A percentile compares a stretch with the other conserved stretches of the same genome.
phyloP scores from a whole-genome alignment of 2,888 invertebrate genomes.

The Bedellia somnulentella region DNA sequence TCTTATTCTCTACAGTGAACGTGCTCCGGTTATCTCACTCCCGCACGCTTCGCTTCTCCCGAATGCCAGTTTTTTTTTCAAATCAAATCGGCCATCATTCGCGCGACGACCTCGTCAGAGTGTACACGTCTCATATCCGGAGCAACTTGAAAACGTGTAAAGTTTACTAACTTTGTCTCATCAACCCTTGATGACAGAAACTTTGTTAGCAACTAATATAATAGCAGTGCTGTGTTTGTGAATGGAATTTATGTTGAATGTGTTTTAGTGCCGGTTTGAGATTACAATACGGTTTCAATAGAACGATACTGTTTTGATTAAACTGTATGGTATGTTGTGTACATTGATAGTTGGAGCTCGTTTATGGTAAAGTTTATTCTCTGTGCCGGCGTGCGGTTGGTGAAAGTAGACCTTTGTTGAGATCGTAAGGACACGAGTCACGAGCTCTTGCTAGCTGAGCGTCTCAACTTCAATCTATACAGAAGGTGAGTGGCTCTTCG shows the following conservation, averaged over 20 bases:
- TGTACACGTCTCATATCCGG: conserved; percentile 25
- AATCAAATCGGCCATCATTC: conserved; percentile 14
- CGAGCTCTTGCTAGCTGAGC: conserved; percentile 37
- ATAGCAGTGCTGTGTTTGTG: conserved; percentile 3
- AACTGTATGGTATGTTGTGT: conserved; percentile 30
- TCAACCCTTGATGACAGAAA: conserved; percentile 27
- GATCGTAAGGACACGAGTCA: conserved; percentile 53
- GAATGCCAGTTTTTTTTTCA: conserved; percentile 1
- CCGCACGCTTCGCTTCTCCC: conserved; percentile 26
- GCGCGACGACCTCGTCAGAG: conserved; percentile 35
- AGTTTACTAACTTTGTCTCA: conserved; percentile 43
- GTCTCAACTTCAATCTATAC: conserved; percentile 39
- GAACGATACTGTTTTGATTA: conserved; percentile 53
- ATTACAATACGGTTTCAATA: conserved; percentile 45
- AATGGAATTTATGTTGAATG: conserved; percentile 16
- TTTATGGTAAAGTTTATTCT: conserved; percentile 44
- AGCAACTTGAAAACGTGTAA: conserved; percentile 33
- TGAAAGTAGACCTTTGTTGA: conserved; percentile 58
- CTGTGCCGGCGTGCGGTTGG: conserved; percentile 32
- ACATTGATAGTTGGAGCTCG: conserved; percentile 41
- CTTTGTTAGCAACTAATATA: conserved; percentile 11
- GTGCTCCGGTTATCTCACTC: conserved; percentile 18
- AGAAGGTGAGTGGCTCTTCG: conserved; percentile 44
- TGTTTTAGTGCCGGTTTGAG: conserved; percentile 35
- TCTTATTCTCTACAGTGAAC: conserved; percentile 18